These are phyloP conservation scores for Chloroclysta siterata DNA, from an alignment of 2,888 invertebrate genomes.

Conservation along the genomic window DNA sequence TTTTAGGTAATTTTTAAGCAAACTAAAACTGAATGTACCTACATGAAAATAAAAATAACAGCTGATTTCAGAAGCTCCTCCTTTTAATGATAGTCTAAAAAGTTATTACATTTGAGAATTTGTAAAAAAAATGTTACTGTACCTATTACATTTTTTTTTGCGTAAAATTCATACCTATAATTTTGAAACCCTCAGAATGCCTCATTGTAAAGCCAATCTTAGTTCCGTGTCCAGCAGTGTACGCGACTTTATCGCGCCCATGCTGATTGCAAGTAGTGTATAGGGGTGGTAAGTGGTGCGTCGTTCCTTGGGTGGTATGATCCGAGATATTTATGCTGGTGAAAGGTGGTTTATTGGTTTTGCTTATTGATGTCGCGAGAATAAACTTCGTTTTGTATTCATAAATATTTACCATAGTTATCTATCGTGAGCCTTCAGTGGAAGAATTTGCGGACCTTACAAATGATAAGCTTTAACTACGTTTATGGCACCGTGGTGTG, in stretches of 20 bases:
- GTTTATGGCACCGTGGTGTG: not conserved
- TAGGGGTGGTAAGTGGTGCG: constrained; percentile 37
- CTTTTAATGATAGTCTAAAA: no score
- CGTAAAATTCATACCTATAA: no score
- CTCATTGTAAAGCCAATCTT: not conserved
- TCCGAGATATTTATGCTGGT: constrained; percentile 37
- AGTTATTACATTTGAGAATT: no score
- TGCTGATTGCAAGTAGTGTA: constrained; percentile 37
- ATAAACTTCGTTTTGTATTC: constrained; percentile 27
- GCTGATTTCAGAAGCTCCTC: no score
- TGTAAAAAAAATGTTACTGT: no score
- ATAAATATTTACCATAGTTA: constrained; percentile 24
- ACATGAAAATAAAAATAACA: no score
- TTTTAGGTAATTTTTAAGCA: no score
- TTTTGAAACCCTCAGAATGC: not conserved
- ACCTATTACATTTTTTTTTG: no score
- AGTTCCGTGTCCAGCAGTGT: constrained; percentile 42
- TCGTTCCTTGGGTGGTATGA: constrained; percentile 30
- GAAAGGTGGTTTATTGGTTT: constrained; percentile 40
- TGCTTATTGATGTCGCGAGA: constrained; percentile 35
- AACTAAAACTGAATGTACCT: no score
- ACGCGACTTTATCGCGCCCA: constrained; percentile 44
- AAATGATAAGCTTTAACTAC: not conserved
- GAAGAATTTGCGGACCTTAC: constrained; percentile 4
- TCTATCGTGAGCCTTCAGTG: constrained; percentile 13